A percentile compares a stretch with the other conserved stretches of the same genome.
These are phyloP conservation scores for Elaphurus davidianus DNA, from an alignment of 2,113 vertebrate genomes.

Conservation along the genomic window DNA sequence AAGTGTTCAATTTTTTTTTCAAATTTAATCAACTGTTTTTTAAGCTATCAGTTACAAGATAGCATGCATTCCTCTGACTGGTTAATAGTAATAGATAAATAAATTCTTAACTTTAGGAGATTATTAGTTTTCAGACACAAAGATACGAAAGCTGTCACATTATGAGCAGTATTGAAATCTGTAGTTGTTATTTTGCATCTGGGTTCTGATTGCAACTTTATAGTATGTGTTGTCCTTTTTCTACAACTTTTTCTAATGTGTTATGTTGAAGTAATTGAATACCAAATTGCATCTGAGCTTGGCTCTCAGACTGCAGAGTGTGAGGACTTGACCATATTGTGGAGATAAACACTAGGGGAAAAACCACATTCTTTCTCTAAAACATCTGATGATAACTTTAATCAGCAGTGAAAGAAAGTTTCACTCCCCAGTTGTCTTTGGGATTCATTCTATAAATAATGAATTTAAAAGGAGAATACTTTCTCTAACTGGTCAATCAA, in stretches of 20 bases:
- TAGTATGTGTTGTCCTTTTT: neutral
- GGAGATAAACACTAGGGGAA: neutral
- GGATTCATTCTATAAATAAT: neutral
- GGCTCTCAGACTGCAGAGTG: neutral
- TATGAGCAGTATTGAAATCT: neutral
- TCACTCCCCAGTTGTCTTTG: neutral
- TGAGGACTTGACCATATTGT: neutral
- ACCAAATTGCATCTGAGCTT: neutral
- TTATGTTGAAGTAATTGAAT: neutral
- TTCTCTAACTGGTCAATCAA: neutral
- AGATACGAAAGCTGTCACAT: neutral
- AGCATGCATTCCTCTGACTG: slow-evolving; percentile 7
- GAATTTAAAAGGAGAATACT: neutral
- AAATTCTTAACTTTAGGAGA: neutral
- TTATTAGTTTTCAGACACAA: slow-evolving; percentile 17
- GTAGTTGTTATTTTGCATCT: neutral
- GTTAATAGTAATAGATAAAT: neutral
- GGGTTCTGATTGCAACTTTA: neutral
- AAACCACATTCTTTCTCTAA: neutral
- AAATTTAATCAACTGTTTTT: slow-evolving; percentile 9
- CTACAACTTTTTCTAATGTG: neutral
- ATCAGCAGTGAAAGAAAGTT: neutral
- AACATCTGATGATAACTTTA: neutral
- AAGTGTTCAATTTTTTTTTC: neutral
- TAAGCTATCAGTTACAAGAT: neutral